A percentile compares a stretch with the other conserved stretches of the same genome.
Conservation (phyloP, 2,113 vertebrate species). For the Rhea pennata region DNA sequence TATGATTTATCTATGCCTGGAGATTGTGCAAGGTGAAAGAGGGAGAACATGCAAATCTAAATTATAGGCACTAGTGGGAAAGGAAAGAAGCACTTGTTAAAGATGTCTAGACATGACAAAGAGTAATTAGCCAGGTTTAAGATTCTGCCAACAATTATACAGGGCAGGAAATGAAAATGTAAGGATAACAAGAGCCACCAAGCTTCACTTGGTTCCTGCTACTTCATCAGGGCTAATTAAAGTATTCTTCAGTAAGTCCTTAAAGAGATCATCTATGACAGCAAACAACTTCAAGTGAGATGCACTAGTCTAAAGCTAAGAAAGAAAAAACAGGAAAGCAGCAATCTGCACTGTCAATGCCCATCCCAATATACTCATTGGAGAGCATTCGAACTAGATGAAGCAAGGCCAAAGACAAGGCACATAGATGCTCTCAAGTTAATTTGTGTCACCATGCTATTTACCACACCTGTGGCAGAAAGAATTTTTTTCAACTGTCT, state of each 20-base stretch:
- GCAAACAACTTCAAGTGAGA: neutral
- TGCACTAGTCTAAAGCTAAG: neutral
- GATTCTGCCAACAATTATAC: neutral
- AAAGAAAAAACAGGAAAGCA: neutral
- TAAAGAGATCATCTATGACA: slow-evolving; percentile 5
- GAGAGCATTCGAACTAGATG: neutral
- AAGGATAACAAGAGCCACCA: slow-evolving; percentile 30
- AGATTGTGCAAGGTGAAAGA: neutral
- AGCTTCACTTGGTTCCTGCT: slow-evolving; percentile 16
- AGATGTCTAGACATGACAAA: slow-evolving; percentile 9
- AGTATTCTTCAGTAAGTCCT: slow-evolving; percentile 23
- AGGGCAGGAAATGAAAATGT: slow-evolving; percentile 17
- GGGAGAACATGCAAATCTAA: neutral
- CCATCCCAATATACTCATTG: fast-evolving
- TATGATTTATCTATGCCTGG: neutral
- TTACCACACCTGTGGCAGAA: neutral
- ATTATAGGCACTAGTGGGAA: neutral
- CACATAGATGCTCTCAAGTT: neutral
- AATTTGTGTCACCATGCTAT: neutral
- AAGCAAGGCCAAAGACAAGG: neutral
- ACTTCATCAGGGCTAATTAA: slow-evolving; percentile 41
- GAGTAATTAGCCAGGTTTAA: slow-evolving; percentile 37
- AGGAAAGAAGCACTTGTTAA: neutral
- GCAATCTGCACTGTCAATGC: neutral
- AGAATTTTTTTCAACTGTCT: neutral